phyloP scores from a whole-genome alignment of 2,113 vertebrate species.

The Pterocles gutturalis region DNA sequence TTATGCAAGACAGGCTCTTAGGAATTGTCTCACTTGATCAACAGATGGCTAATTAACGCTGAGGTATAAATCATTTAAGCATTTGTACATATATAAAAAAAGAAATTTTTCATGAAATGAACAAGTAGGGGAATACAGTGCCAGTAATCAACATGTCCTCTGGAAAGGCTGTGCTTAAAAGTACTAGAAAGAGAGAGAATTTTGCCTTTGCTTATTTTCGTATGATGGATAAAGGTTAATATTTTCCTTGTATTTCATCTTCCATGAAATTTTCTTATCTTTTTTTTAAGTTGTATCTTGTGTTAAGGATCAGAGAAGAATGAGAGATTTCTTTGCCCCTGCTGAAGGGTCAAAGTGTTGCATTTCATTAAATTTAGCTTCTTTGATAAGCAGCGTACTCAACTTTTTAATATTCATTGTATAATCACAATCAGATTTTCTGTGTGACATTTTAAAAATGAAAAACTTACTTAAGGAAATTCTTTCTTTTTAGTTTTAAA shows the following conservation, averaged over 20 bases:
- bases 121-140: not conserved
- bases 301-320: not conserved
- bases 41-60: not conserved
- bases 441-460: not conserved
- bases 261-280: not conserved
- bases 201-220: not conserved
- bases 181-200: not conserved
- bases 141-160: not conserved
- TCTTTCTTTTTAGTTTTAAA: not conserved
- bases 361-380: not conserved
- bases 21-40: not conserved
- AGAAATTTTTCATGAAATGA: not conserved
- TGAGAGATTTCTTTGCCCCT: not conserved
- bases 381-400: not conserved
- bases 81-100: not conserved
- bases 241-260: not conserved
- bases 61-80: not conserved
- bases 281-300: not conserved
- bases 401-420: not conserved
- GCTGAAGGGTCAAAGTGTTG: not conserved
- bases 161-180: not conserved
- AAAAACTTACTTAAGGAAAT: not conserved
- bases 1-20: not conserved
- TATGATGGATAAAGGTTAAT: not conserved
- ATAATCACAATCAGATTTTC: not conserved